Evolutionary conservation across 2,113 vertebrate species (phyloP).

Genomic region (Percina caprodes): DNA sequence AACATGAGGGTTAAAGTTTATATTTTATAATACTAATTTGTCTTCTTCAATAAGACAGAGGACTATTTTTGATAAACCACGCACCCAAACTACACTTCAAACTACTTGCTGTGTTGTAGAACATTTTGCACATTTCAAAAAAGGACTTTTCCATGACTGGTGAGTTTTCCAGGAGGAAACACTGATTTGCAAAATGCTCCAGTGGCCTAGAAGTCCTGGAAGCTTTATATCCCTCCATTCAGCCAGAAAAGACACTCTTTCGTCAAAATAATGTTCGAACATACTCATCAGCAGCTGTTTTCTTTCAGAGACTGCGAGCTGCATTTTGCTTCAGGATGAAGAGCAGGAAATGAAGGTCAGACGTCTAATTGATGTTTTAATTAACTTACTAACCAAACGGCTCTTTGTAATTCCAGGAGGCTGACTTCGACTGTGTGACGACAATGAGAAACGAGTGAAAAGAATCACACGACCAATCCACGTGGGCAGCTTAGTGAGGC

Average conservation of each 20-base stretch:
- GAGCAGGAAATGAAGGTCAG: constrained; percentile 62
- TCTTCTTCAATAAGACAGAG: not conserved
- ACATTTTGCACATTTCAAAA: not conserved
- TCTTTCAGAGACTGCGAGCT: constrained; percentile 2
- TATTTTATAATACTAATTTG: no score
- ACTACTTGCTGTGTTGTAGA: not conserved
- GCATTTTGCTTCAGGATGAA: constrained; percentile 35
- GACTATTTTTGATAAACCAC: not conserved
- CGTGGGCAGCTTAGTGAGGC: not conserved
- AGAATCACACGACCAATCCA: not conserved
- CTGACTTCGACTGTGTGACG: constrained; percentile 24
- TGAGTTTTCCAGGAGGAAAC: constrained; percentile 11
- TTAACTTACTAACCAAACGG: constrained; percentile 53
- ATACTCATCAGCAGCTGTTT: constrained; percentile 22
- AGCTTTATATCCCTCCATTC: constrained; percentile 39
- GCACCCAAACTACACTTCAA: not conserved
- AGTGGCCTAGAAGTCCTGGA: constrained; percentile 3
- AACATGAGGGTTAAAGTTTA: no score
- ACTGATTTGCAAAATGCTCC: not conserved
- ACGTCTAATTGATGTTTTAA: constrained; percentile 69
- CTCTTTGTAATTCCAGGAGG: constrained; percentile 46
- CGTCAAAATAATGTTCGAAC: constrained; percentile 34
- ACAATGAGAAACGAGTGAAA: not conserved
- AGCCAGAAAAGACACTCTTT: constrained; percentile 17
- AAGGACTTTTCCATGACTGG: not conserved